Evolutionary conservation across 2,113 vertebrate genomes (phyloP).

Genomic region (Halcyon senegalensis): DNA sequence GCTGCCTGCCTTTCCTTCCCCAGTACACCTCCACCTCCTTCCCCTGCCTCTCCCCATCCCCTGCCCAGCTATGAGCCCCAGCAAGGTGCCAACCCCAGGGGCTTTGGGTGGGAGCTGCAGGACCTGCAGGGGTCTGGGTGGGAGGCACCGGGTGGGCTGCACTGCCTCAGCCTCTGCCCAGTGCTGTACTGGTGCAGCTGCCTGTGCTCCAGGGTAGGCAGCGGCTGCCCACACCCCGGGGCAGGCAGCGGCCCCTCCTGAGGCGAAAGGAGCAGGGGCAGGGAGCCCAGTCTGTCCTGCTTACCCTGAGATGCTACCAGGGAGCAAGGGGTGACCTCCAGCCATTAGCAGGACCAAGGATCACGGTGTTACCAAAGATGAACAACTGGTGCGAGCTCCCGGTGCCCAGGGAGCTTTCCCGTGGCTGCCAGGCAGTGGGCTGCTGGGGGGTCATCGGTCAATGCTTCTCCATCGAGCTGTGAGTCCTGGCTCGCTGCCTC

Average conservation of each 20-base stretch:
- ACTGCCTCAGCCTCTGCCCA: rapidly evolving
- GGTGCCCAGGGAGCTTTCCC: neutral
- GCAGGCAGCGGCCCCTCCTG: neutral
- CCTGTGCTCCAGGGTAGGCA: rapidly evolving
- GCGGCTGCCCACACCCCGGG: too few relatives aligned
- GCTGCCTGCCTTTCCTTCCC: neutral
- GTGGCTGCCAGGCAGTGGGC: neutral
- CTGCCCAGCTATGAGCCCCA: neutral
- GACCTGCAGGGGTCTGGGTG: rapidly evolving
- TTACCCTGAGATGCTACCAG: slow-evolving; percentile 30
- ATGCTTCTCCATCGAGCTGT: neutral
- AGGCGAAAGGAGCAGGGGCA: neutral
- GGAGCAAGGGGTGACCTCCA: neutral
- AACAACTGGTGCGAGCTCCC: neutral
- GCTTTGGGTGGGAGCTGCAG: neutral
- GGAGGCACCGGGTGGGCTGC: neutral
- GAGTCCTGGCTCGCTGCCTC: neutral
- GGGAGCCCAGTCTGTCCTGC: neutral
- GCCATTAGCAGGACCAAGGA: rapidly evolving
- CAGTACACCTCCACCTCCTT: neutral
- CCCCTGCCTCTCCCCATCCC: neutral
- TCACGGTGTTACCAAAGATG: neutral
- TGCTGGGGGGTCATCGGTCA: neutral
- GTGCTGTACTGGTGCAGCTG: rapidly evolving
- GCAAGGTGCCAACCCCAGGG: neutral